Evolutionary conservation across 2,797 vertebrate species (phyloP), one percentile per base, ranked within the genome.

Genomic region (Pelochelys cantorii): DNA sequence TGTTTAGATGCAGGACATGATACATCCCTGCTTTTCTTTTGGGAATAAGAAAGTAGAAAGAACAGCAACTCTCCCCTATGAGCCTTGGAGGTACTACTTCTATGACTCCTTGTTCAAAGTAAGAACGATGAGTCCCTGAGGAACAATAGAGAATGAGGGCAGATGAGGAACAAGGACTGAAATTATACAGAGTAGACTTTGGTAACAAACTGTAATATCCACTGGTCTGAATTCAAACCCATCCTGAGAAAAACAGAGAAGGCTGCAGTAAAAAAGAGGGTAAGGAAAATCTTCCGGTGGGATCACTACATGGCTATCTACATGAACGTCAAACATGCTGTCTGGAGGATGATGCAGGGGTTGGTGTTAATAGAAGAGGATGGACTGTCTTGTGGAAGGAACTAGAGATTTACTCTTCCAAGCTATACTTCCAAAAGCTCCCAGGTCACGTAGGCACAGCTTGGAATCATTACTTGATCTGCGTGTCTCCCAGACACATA

Each of bases 381-480:
- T 1, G 5, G 60, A 52, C 1, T 52, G n/a, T 20, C 74, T 56
- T 27, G 22, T 37, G 79, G 31, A 25, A 75, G 31, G 59, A 83
- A 57, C 48, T 23, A 55, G 14, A 56, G 53, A 34, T n/a, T 79
- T 14, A 65, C 52, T 27, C 79, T 31, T 5, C 18, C 13, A 48
- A 57, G 81, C 7, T 8, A 25, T 0, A 65, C 79, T 14, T 83
- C 74, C 42, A 5, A 48, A 48, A 48, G 42, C 42, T 48, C 42
- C 42, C 42, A 48, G 42, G 42, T 48, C 42, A 48, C 8, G 42
- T 48, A 48, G 42, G 42, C 42, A 48, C 42, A 48, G 42, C 42
- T 54, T 54, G 60, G 17, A 31, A 0, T 0, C 0, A 0, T 2
- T 17, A 65, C 37, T 54, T 68, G 34, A 23, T 20, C 79, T 75